These are phyloP conservation scores for Pipistrellus pipistrellus DNA, from an alignment of 2,797 vertebrate species.

Conservation along the genomic window DNA sequence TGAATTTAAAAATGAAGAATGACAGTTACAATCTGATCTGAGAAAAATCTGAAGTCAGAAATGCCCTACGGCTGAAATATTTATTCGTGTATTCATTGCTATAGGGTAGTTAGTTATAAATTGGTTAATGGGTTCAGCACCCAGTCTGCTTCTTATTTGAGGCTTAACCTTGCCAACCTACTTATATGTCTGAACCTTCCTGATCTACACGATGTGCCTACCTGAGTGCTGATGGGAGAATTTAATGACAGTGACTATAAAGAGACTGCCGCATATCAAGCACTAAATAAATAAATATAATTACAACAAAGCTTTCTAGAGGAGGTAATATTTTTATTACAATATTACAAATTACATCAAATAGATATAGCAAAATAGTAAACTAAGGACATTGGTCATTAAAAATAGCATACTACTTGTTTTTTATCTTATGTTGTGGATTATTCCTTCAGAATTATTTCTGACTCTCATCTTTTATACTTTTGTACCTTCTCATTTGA, in stretches of 20 bases:
- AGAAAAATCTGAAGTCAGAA: constrained; percentile 33
- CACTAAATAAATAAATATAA: background rate
- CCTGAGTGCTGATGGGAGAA: constrained; percentile 4
- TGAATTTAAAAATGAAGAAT: constrained; percentile 35
- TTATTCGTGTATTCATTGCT: background rate
- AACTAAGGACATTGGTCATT: background rate
- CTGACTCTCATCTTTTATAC: background rate
- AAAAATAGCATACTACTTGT: background rate
- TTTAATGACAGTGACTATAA: background rate
- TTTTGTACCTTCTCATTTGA: background rate
- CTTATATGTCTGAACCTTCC: background rate
- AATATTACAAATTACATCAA: constrained; percentile 17
- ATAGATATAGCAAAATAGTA: constrained; percentile 39
- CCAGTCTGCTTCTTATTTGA: background rate
- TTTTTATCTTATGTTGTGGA: constrained; percentile 5
- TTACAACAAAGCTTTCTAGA: background rate
- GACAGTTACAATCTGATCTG: background rate
- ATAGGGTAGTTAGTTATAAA: background rate
- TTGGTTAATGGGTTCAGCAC: background rate
- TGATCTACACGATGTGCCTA: background rate
- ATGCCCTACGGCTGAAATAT: background rate
- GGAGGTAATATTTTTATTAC: constrained; percentile 38
- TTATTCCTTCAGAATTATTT: constrained; percentile 60
- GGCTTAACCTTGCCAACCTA: background rate
- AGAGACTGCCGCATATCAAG: background rate